Base-by-base conservation (phyloP, 1,140 invertebrate genomes). In the Stratiolaelaps scimitus region DNA sequence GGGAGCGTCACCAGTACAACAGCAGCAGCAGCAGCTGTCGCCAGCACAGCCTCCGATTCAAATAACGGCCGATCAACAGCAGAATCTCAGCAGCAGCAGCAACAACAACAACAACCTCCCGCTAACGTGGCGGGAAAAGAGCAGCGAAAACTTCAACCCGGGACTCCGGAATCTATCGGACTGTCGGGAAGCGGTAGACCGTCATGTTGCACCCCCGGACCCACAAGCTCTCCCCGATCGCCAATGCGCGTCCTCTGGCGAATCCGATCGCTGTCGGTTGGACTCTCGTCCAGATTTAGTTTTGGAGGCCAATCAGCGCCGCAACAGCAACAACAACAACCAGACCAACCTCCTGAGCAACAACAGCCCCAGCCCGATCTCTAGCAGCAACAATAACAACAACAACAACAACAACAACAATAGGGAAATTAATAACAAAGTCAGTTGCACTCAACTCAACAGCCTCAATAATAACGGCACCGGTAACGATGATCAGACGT, bases 221-320 rank as follows among this genome's bases (percentile, higher is more conserved):
- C 34, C 10, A 6, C 34, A 40, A 40, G 34, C 34, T 40, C 34
- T 10, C 34, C 34, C 34, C 10, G 34, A 10, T 40, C 34, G 5
- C 53, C 53, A 15, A 60, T 60, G 26, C 17, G 23, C 17, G 26
- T 60, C 26, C 53, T 60, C 20, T 60, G 26, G 26, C 53, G 53
- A 17, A 60, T 60, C 53, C 53, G 53, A 60, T 60, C 53, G 20
- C 34, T 60, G 26, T 60, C 53, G 23, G 26, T 60, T 23, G 53
- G 23, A 23, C 20, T 60, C 20, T 60, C 47, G 19, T 48, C 53
- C 15, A 26, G 53, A 60, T 60, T 20, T 10, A 60, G 34, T 26
- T 60, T 60, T 40, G 34, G 10, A 23, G 53, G 53, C 53, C 53
- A 60, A 40, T 40, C 34, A 40, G 10, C 10, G 53, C 20, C 15